Base-by-base conservation (phyloP, 92 coral and sea anemone genomes). In the Scolanthus callimorphus region DNA sequence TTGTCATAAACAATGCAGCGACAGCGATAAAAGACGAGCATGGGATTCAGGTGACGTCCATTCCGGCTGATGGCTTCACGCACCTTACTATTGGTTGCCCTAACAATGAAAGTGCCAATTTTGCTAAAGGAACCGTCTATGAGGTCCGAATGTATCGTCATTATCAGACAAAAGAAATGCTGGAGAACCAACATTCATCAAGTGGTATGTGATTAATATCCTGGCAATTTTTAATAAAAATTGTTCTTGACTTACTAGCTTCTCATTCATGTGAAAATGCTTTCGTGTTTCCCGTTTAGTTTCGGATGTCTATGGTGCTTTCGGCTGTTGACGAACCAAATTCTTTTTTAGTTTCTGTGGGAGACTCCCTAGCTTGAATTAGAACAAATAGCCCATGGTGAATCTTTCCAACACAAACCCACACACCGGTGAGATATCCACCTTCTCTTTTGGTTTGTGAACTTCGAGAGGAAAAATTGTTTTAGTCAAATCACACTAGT, bases 21-120 rank as follows among this genome's bases (percentile, higher is more conserved):
- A 46, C 19, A 27, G 76, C 55, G 11, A 6, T 61, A 28, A 29
- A 31, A 29, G 86, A 85, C 41, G 23, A 11, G 3, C 27, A n/a
- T 3, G 92, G 92, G 0, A 52, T 19, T 46, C 4, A 53, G 56
- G 20, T 22, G 15, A 43, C 46, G 44, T 28, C 20, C 43, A 47
- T 74, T 28, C 11, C 67, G 25, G 20, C 56, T 4, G 76, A 70
- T 11, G 11, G 43, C 34, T 39, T 29, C 27, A 48, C 76, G 3
- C 31, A 41, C 3, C 34, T 80, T 11, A 50, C 59, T 30, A 39
- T 85, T 43, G 91, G 91, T 43, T 78, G 78, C n/a, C 79, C 79
- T 2, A 62, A 54, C 17, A 39, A 49, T 21, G 43, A 31, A 19
- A 65, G 26, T 17, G 29, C 74, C 38, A 65, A 69, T 17, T 85